These are phyloP conservation scores for Hydrolagus colliei DNA, from an alignment of 2,797 vertebrate genomes.

Conservation along the genomic window DNA sequence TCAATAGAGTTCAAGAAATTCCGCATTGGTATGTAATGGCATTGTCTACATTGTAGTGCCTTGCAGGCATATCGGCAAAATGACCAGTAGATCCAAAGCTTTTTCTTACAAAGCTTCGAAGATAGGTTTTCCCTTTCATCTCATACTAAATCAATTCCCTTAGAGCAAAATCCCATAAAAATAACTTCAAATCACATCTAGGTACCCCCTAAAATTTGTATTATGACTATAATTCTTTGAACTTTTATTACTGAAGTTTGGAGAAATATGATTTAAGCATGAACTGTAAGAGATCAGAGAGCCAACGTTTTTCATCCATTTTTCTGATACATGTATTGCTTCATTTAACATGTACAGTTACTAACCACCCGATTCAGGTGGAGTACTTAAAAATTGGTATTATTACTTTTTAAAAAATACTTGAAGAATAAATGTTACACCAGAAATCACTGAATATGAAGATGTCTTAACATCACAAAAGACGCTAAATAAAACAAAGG, in stretches of 20 bases:
- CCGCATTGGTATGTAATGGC: constrained; percentile 91
- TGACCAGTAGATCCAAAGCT: constrained; percentile 97
- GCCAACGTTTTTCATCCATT: constrained; percentile 90
- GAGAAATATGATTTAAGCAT: constrained; percentile 99
- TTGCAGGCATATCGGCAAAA: constrained; percentile 92
- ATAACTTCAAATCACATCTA: constrained; percentile 98
- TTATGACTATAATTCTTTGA: constrained; percentile 99
- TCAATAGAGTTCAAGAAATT: constrained; percentile 65
- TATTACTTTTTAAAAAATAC: neutral
- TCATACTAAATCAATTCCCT: constrained; percentile 99
- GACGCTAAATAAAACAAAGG: neutral
- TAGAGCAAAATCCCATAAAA: constrained; percentile 99
- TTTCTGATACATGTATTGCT: constrained; percentile 94
- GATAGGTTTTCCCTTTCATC: constrained; percentile 99
- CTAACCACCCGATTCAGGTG: neutral
- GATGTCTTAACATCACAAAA: neutral
- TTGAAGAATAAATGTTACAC: neutral
- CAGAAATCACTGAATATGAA: neutral
- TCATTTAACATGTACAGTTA: constrained; percentile 37
- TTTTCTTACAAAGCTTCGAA: constrained; percentile 99
- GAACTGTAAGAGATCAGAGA: constrained; percentile 96
- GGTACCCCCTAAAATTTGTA: constrained; percentile 99
- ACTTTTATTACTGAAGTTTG: constrained; percentile 96
- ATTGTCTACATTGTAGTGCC: constrained; percentile 78
- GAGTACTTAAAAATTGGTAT: neutral